A percentile compares a stretch with the other conserved stretches of the same genome.
These are phyloP conservation scores for Crypturellus tataupa DNA, from an alignment of 2,797 vertebrate genomes.

Conservation along the genomic window DNA sequence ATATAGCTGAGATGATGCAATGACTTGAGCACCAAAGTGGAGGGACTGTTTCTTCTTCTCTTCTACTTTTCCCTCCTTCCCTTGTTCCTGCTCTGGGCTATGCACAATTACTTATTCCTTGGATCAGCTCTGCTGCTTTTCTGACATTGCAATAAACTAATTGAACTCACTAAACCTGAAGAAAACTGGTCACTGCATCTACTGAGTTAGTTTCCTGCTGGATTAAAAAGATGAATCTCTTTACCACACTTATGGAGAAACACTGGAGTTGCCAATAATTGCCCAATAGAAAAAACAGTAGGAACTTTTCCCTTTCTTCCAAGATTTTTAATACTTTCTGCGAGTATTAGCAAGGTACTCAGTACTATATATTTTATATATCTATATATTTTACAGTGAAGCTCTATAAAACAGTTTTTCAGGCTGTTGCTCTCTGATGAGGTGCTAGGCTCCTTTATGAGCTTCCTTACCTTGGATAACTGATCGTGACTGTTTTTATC, in stretches of 20 bases:
- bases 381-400: neutral
- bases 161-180: neutral
- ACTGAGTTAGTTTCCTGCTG: neutral
- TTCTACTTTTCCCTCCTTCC: neutral
- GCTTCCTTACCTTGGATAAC: neutral
- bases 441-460: neutral
- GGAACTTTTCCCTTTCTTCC: neutral
- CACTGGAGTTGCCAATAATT: neutral
- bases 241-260: neutral
- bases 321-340: neutral
- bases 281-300: neutral
- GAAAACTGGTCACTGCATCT: neutral
- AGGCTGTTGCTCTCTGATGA: neutral
- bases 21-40: neutral
- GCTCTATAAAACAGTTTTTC: neutral
- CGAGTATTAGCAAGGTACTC: neutral
- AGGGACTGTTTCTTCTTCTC: neutral
- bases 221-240: neutral
- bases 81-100: neutral
- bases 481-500: conserved; percentile 12
- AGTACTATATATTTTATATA: neutral
- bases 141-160: neutral
- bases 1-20: neutral
- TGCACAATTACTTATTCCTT: neutral
- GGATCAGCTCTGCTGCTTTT: neutral